Base-by-base conservation (phyloP, 2,113 vertebrate genomes). In the Bubo scandiacus region DNA sequence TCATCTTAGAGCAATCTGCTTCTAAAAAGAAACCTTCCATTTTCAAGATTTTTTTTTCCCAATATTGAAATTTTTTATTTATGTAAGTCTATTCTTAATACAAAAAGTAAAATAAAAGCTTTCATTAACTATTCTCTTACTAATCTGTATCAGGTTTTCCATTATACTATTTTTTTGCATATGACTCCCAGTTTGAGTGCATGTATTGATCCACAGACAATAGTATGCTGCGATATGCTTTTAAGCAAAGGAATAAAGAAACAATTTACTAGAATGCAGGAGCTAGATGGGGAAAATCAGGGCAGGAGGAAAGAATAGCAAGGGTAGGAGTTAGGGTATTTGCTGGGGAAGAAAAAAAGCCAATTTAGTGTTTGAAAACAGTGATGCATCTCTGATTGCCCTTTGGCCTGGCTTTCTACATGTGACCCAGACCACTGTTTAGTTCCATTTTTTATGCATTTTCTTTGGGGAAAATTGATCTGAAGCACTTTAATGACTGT, bases 181-280 rank as follows among this genome's bases (percentile, higher is more conserved):
- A n/a, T 62, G 57, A 66, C 16, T 91, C 59, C 43, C 55, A 61
- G 43, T 91, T 70, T 82, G 65, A 95, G 84, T 85, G 57, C 83
- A 73, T 10, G 18, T 89, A 96, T 94, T 94, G 92, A 93, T 93
- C 74, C 49, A 36, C 32, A 89, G 68, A 91, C 57, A 94, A 80
- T 86, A 75, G 68, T n/a, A 22, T 81, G 57, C 54, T 52, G 54
- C 40, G 16, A 40, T 87, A 87, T 91, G 86, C 77, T 95, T 96
- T 97, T 87, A 95, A 94, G 80, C 40, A 68, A 77, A 91, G 91
- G 78, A 94, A 94, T 85, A 92, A 88, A 87, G 89, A 92, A 96
- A 81, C 68, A 78, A 92, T 93, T 94, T 83, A 92, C 26, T 80
- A 70, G 70, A 88, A 75, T 96, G 55, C 29, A 88, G 86, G 49